Evolutionary conservation across 2,113 vertebrate genomes (phyloP).

Genomic region (Odocoileus hemionus): DNA sequence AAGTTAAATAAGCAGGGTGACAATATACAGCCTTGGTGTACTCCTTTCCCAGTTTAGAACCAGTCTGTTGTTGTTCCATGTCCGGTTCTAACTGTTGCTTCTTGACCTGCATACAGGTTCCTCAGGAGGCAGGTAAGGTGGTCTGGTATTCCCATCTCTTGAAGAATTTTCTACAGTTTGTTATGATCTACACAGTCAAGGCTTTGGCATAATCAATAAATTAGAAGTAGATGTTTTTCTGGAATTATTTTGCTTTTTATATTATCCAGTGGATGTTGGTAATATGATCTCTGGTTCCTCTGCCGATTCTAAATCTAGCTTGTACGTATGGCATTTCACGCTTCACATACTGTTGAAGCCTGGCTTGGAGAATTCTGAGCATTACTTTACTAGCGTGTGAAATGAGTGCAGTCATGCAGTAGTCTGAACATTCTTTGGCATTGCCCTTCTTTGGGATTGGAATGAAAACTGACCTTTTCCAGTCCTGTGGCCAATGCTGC

Average conservation of each 20-base stretch:
- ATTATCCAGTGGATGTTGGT: not conserved
- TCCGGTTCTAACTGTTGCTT: not conserved
- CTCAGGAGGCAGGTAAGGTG: not conserved
- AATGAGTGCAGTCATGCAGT: too few relatives aligned
- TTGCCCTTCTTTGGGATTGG: too few relatives aligned
- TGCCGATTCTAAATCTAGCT: too few relatives aligned
- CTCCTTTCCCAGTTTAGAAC: not conserved
- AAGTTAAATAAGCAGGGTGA: not conserved
- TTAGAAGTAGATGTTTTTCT: not conserved
- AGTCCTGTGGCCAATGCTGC: too few relatives aligned
- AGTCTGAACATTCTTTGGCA: too few relatives aligned
- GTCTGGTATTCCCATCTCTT: not conserved
- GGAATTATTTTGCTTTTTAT: not conserved
- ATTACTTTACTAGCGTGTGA: too few relatives aligned
- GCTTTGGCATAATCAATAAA: not conserved
- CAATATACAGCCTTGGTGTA: not conserved
- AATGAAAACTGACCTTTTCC: too few relatives aligned
- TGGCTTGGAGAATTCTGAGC: too few relatives aligned
- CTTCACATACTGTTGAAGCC: too few relatives aligned
- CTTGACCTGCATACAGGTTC: not conserved
- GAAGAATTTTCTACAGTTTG: not conserved
- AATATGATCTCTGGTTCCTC: too few relatives aligned
- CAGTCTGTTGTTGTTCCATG: not conserved
- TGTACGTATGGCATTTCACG: too few relatives aligned
- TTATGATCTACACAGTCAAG: not conserved